Evolutionary conservation across 2,797 vertebrate genomes (phyloP), one percentile per base, ranked within the genome.

Genomic region (Steatocranus sp.): DNA sequence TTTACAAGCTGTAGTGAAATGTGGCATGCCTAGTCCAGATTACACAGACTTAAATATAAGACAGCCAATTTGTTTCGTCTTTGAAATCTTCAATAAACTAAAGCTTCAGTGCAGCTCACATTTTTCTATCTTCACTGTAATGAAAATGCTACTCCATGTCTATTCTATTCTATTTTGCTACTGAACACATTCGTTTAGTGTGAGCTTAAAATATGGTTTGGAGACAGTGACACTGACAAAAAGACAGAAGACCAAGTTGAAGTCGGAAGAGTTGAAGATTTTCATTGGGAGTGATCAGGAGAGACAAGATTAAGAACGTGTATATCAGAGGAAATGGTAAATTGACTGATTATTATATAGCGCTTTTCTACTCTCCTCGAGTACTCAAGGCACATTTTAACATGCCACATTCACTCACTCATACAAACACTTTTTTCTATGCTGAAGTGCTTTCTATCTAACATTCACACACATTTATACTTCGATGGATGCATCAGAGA

Each of bases 21-120:
- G 88, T 90, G 89, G 83, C 90, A 91, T 88, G 82, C 61, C 86
- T 84, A 82, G 84, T 84, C 82, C 91, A 94, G 92, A 94, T 94
- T 94, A 94, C 83, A 94, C 91, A 91, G 94, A 94, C 93, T 94
- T 92, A 91, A 92, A 94, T 90, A 93, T 90, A 92, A 94, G 92
- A 92, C 91, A 89, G 90, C 80, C 92, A 94, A 92, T 94, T 94
- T 95, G 93, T 86, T 87, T 61, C 34, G 17, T 11, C 87, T 94
- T 93, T 94, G 81, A 92, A 89, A 91, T 83, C 78, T 82, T 91
- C 88, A 86, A 76, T 91, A 90, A 92, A 86, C 81, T 70, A 70
- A 81, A 77, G 83, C 76, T 78, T 86, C 74, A 82, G 51, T 83
- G 83, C 74, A 53, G 32, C 61, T 78, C 74, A 73, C 41, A n/a